Base-by-base conservation (phyloP, 2,888 invertebrate species). In the Eilema griseolum region DNA sequence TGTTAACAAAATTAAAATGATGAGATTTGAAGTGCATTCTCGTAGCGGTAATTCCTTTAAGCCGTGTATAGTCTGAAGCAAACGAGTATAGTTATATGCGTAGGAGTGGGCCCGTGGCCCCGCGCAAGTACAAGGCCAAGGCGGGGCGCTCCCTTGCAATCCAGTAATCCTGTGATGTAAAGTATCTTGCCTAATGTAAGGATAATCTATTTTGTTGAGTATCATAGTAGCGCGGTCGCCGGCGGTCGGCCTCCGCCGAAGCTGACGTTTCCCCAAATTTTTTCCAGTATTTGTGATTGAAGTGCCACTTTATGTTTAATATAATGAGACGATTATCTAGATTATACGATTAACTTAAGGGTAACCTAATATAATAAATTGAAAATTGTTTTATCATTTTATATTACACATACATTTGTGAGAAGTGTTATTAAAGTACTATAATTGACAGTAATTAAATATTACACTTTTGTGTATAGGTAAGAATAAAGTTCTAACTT, bases 291-390 rank as follows among this genome's bases (percentile, higher is more conserved):
- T 97, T 97, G 97, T 97, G 97, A 97, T 96, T 96, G 96, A 96
- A 96, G 97, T 97, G 97, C 97, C 97, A 97, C 97, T 96, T 96
- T 96, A 96, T 96, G 96, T 96, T 96, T 96, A 96, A 96, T 94
- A 94, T 94, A 94, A 96, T 96, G 93, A 95, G 93, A 95, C 95
- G 95, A 95, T 95, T 95, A 95, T 95, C 94, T 95, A 95, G 95
- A 95, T 94, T 95, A 95, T 95, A 95, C 95, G 95, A 95, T 91
- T 95, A 95, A 93, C 91, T 89, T 95, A 95, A 95, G 95, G 94
- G 95, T 95, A 95, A 95, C 95, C 93, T 95, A 95, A 95, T 95
- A 92, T 93, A 93, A 94, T 93, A 93, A 93, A 93, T 93, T 93
- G 92, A 95, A 95, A 95, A 95, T 95, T 95, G 95, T 95, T 95